A percentile compares a stretch with the other conserved stretches of the same genome.
These are phyloP conservation scores for Parascotia fuliginaria DNA, from an alignment of 2,888 invertebrate genomes.

Conservation along the genomic window DNA sequence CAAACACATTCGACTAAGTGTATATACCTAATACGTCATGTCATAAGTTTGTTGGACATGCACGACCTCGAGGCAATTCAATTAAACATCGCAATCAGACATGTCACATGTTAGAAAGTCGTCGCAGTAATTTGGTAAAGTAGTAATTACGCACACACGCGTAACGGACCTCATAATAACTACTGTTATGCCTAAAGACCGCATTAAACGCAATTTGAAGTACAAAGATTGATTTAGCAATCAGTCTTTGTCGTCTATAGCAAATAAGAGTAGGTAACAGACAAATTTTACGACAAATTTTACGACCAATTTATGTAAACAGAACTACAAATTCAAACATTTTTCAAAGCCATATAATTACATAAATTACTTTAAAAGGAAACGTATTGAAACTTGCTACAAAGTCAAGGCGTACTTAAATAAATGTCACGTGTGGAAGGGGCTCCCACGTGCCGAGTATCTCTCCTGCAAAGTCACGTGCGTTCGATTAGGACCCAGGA, in stretches of 20 bases:
- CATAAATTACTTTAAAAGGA: constrained; percentile 3
- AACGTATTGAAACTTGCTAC: constrained; percentile 14
- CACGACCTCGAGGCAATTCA: constrained; percentile 54
- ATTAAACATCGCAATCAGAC: constrained; percentile 59
- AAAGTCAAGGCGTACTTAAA: constrained; percentile 16
- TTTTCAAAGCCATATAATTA: not conserved
- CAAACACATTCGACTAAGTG: too few relatives aligned
- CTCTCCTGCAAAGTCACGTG: constrained; percentile 54
- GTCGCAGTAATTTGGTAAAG: constrained; percentile 46
- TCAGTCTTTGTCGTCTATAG: constrained; percentile 1
- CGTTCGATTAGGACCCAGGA: constrained; percentile 53
- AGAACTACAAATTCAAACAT: not conserved
- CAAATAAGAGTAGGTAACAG: not conserved
- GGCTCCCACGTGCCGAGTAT: constrained; percentile 40
- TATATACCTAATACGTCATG: constrained; percentile 38
- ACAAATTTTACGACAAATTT: not conserved
- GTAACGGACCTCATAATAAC: constrained; percentile 35
- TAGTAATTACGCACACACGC: constrained; percentile 39
- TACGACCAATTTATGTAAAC: not conserved
- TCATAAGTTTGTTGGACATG: constrained; percentile 44
- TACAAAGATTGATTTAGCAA: constrained; percentile 7
- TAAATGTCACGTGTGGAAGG: constrained; percentile 40
- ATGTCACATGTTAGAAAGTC: constrained; percentile 57
- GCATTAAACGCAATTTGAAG: constrained; percentile 12
- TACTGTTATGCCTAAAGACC: constrained; percentile 31